Conservation (phyloP, 1,140 invertebrate genomes). For the Wiebesia pumilae region DNA sequence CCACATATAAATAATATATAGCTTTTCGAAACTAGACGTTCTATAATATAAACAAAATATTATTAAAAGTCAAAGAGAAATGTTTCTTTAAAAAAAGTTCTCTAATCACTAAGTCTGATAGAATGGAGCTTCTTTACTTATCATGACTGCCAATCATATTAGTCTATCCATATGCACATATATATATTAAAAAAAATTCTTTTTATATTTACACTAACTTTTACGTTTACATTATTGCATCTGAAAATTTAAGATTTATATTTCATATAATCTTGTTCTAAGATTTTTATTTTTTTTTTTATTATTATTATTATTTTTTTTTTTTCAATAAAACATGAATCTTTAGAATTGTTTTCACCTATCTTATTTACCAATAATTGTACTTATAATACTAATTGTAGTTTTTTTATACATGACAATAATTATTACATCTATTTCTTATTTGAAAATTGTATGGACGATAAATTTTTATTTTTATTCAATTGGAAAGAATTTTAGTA, state of each 20-base stretch:
- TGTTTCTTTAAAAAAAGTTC: too few species aligned
- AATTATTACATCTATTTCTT: slow-evolving; percentile 65
- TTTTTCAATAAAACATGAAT: background rate
- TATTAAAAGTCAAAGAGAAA: too few species aligned
- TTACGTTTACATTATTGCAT: background rate
- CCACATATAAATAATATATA: too few species aligned
- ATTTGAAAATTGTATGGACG: background rate
- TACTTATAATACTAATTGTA: slow-evolving; percentile 30
- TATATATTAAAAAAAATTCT: background rate
- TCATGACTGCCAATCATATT: too few species aligned
- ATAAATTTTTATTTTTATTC: slow-evolving; percentile 18
- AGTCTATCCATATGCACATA: background rate
- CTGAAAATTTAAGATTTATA: background rate
- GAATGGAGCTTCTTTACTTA: too few species aligned
- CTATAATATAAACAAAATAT: too few species aligned
- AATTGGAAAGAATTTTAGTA: slow-evolving; percentile 16
- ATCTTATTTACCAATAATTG: slow-evolving; percentile 11
- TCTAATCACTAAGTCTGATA: too few species aligned
- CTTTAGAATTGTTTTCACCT: background rate
- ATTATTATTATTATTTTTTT: too few species aligned
- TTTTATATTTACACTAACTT: background rate
- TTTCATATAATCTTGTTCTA: background rate
- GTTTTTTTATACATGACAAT: slow-evolving; percentile 3
- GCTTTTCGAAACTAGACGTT: too few species aligned
- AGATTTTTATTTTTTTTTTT: background rate